A percentile compares a stretch with the other conserved stretches of the same genome.
Conservation (phyloP, 2,888 invertebrate genomes). For the Acrocyrtus sp. region DNA sequence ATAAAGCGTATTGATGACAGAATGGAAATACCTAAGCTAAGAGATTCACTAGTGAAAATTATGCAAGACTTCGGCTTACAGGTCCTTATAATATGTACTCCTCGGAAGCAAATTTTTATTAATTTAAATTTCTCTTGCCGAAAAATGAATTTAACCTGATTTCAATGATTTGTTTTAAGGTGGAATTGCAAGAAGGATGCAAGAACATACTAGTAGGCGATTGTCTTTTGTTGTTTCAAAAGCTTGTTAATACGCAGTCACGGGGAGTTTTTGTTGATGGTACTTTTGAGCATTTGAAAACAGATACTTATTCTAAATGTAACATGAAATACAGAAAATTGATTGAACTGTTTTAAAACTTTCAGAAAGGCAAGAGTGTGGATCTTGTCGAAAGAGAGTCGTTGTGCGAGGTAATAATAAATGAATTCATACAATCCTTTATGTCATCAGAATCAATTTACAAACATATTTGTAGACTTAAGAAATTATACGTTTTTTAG, state of each 20-base stretch:
- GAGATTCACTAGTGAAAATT: slow-evolving; percentile 92
- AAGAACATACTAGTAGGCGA: slow-evolving; percentile 90
- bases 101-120: no score
- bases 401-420: slow-evolving; percentile 73
- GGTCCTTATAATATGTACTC: no score
- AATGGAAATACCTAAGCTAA: slow-evolving; percentile 87
- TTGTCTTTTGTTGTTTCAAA: slow-evolving; percentile 87
- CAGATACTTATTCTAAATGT: neutral
- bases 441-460: slow-evolving; percentile 3
- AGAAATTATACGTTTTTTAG: slow-evolving; percentile 66
- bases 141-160: slow-evolving; percentile 4
- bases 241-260: slow-evolving; percentile 80
- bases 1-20: slow-evolving; percentile 86
- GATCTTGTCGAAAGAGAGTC: slow-evolving; percentile 80
- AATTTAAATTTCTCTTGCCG: neutral
- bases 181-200: slow-evolving; percentile 90
- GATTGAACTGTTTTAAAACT: no score
- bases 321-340: no score
- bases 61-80: slow-evolving; percentile 94
- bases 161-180: no score
- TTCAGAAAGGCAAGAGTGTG: slow-evolving; percentile 80
- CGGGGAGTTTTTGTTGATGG: slow-evolving; percentile 78
- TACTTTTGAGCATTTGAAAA: slow-evolving; percentile 63
- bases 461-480: slow-evolving; percentile 12
- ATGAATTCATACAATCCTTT: neutral